Base-by-base conservation (phyloP, 2,888 invertebrate species). In the Pristionchus mayeri region DNA sequence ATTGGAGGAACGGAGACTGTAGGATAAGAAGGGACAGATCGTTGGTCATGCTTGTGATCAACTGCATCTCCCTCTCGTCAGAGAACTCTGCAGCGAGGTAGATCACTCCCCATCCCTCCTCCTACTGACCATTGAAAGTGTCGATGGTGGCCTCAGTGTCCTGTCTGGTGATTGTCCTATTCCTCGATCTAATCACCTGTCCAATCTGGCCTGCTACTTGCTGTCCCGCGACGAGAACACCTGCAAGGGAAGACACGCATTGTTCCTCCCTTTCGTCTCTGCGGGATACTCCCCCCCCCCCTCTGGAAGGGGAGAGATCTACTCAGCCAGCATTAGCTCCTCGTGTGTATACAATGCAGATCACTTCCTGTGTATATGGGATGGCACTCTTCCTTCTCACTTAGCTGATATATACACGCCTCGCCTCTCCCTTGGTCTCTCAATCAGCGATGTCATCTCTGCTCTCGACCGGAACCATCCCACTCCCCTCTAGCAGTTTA, bases 1-100 rank as follows among this genome's bases (percentile, higher is more conserved):
- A 87, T 37, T 89, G 85, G 52, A 90, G 87, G 83, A 88, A 85
- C n/a, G 89, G 89, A n/a, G 88, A 85, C 50, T 90, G 88, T 13
- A 90, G 88, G 21, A 90, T 85, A 3, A 90, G 67, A 21, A 90
- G 85, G 57, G 86, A 86, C 13, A 88, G 57, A 30, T 86, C 86
- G 27, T 89, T 86, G 3, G 89, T 86, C 85, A 90, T 85, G n/a
- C 85, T 60, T 48, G 87, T 88, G n/a, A 90, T 89, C 54, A 87
- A 37, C 24, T 75, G 63, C 57, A 85, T 75, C 54, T 87, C 87
- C 34, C 84, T 75, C 34, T 87, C 87, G 21, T 88, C 87, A 3
- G 27, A n/a, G 34, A 40, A 27, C 18, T 81, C 60, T 81, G 24
- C 9, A 60, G 50, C n/a, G 3, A n/a, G 34, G n/a, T 18, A 1